These are phyloP conservation scores for Campylomormyrus numenius DNA, from an alignment of 2,113 vertebrate species.

Conservation along the genomic window DNA sequence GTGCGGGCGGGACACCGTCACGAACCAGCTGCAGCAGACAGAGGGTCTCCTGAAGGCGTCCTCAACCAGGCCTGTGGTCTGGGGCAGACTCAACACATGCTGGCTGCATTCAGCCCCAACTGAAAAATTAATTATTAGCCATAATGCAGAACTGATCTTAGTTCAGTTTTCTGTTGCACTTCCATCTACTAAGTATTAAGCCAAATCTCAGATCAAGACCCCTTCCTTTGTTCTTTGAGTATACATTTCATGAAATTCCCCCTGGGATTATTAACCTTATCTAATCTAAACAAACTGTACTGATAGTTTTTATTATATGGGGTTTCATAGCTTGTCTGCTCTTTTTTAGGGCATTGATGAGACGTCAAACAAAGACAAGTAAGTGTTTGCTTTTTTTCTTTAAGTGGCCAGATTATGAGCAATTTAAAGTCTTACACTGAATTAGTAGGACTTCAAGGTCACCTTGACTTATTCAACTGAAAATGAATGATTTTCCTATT, in stretches of 20 bases:
- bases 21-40: neutral
- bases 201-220: neutral
- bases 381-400: slow-evolving; percentile 47
- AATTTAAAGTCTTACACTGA: neutral
- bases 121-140: neutral
- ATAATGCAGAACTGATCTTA: neutral
- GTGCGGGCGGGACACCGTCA: slow-evolving; percentile 24
- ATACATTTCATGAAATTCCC: neutral
- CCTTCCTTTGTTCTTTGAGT: neutral
- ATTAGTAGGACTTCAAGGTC: neutral
- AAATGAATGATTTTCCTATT: neutral
- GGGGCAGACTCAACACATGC: neutral
- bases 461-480: neutral
- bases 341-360: slow-evolving; percentile 82
- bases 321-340: neutral
- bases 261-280: neutral
- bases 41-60: neutral
- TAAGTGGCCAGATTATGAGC: neutral
- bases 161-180: neutral
- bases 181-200: neutral
- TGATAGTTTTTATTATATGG: neutral
- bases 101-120: neutral
- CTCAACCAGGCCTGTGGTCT: neutral
- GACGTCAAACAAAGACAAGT: slow-evolving; percentile 88
- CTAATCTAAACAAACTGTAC: neutral